These are phyloP conservation scores for Caenorhabditis sinica DNA, from an alignment of 2,888 invertebrate species.

Conservation along the genomic window DNA sequence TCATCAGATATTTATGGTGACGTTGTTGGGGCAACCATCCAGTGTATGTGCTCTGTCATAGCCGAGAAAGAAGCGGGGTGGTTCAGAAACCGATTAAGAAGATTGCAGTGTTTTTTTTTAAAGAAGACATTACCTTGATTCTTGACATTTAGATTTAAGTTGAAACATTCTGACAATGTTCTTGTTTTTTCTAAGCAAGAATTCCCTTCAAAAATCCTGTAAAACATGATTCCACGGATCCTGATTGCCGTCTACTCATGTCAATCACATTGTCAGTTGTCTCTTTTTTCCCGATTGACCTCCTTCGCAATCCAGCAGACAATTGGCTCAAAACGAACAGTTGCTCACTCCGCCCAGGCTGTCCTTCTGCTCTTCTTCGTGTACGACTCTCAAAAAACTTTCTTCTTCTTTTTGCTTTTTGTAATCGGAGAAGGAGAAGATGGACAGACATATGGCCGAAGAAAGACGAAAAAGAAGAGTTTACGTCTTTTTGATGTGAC, in stretches of 20 bases:
- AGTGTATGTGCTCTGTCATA: background rate
- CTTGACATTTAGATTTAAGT: background rate
- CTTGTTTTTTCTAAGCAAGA: no score
- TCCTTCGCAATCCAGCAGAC: constrained; percentile 35
- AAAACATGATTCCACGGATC: no score
- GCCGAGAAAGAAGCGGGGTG: no score
- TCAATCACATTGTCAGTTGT: constrained; percentile 43
- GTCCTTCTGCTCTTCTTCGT: background rate
- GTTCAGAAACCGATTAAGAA: no score
- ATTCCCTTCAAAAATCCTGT: no score
- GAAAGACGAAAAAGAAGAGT: constrained; percentile 45
- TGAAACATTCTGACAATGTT: no score
- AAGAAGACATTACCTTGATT: background rate
- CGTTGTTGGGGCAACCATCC: constrained; percentile 39
- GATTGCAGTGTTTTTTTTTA: background rate
- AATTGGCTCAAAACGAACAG: constrained; percentile 53
- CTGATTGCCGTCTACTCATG: background rate
- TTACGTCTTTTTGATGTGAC: constrained; percentile 31
- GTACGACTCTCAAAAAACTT: constrained; percentile 24
- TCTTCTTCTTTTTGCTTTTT: constrained; percentile 28
- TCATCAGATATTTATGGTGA: constrained; percentile 57
- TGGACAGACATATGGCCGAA: constrained; percentile 42
- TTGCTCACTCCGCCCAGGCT: constrained; percentile 25
- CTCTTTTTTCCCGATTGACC: constrained; percentile 13
- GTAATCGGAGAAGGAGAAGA: constrained; percentile 45